Evolutionary conservation across 2,797 vertebrate species (phyloP).

Genomic region (Coccyzus lansbergi): DNA sequence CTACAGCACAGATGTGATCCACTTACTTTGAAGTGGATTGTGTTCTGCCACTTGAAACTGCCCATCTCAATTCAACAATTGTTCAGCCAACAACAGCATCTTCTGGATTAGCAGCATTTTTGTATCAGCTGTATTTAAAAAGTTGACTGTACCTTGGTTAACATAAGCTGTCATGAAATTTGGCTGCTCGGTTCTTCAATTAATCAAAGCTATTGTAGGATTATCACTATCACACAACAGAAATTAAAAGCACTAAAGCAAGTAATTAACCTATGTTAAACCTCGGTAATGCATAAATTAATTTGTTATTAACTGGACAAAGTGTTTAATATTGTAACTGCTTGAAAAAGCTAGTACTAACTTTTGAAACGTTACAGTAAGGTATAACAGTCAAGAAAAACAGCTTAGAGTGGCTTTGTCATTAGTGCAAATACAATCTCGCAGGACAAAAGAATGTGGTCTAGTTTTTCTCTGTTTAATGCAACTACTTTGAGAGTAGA

Average conservation of each 20-base stretch:
- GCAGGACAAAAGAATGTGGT: not conserved
- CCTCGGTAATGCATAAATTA: too few relatives aligned
- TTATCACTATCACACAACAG: not conserved
- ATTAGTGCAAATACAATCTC: not conserved
- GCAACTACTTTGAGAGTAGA: not conserved
- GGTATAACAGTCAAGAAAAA: not conserved
- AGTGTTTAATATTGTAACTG: not conserved
- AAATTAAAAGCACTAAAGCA: too few relatives aligned
- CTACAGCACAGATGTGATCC: not conserved
- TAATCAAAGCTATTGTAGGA: not conserved
- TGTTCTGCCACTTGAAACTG: not conserved
- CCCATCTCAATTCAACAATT: not conserved
- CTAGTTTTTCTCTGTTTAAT: not conserved
- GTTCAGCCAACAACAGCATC: not conserved
- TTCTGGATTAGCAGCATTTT: not conserved
- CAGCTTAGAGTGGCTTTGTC: not conserved
- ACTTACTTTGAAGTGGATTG: not conserved
- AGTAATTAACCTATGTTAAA: not conserved
- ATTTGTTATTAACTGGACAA: too few relatives aligned
- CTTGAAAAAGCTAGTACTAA: not conserved
- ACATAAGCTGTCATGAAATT: not conserved
- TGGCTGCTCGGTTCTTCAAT: not conserved
- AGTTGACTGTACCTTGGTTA: not conserved
- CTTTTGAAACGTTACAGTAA: not conserved
- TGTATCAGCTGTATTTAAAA: not conserved